Evolutionary conservation across 2,888 invertebrate genomes (phyloP).

Genomic region (Ennomos quercinarius): DNA sequence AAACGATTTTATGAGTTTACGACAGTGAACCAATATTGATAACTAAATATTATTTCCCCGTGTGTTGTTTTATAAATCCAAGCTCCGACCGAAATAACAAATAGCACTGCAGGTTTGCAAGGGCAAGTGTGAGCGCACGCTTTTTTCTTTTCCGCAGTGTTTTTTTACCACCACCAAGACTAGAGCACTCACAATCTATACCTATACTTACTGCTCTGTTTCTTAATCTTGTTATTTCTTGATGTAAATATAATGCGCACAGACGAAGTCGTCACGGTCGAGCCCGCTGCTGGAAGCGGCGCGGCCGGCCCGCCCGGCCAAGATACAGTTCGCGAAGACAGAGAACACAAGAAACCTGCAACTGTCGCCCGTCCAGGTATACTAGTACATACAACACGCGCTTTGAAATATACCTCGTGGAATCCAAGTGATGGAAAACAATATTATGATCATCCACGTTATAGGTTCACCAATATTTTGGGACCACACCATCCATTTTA

Average conservation of each 20-base stretch:
- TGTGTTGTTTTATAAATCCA: not conserved
- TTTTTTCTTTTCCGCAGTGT: conserved; percentile 5
- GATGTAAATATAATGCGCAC: conserved; percentile 16
- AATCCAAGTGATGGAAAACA: too few relatives aligned
- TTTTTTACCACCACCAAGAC: not conserved
- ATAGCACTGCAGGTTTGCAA: not conserved
- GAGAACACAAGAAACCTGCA: conserved; percentile 88
- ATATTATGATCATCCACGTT: too few relatives aligned
- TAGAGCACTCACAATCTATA: not conserved
- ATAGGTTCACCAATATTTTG: too few relatives aligned
- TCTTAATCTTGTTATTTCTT: not conserved
- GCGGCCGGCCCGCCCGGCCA: conserved; percentile 66
- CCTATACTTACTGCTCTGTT: conserved; percentile 2
- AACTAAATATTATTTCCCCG: too few relatives aligned
- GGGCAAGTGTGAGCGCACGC: conserved; percentile 6
- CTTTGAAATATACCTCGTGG: too few relatives aligned
- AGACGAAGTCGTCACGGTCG: conserved; percentile 69
- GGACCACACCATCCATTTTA: too few relatives aligned
- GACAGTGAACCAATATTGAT: too few relatives aligned
- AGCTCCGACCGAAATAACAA: not conserved
- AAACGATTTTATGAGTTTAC: too few relatives aligned
- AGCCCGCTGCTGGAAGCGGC: conserved; percentile 75
- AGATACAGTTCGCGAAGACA: conserved; percentile 82
- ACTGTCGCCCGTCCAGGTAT: conserved; percentile 89
- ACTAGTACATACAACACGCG: not conserved